phyloP scores from a whole-genome alignment of 2,113 vertebrate genomes.

The Callaeas wilsoni region DNA sequence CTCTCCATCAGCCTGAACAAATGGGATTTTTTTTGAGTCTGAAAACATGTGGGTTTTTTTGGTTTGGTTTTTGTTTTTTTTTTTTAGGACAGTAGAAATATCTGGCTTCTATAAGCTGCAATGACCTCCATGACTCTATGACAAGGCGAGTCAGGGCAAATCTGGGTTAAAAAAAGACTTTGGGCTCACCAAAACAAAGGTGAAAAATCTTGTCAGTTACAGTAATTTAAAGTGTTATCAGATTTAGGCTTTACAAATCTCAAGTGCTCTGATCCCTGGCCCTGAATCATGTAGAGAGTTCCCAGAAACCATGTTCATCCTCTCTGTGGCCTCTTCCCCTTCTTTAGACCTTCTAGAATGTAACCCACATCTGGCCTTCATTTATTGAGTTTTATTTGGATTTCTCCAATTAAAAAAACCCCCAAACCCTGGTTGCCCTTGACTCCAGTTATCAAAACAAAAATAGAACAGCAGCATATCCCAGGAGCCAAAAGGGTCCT shows the following conservation, averaged over 20 bases:
- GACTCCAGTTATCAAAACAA: constrained; percentile 46
- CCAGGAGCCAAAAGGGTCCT: not conserved
- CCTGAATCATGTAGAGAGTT: not conserved
- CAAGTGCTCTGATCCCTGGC: not conserved
- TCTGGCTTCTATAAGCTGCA: not conserved
- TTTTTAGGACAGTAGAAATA: not conserved
- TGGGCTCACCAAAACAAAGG: not conserved
- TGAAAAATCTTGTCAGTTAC: not conserved
- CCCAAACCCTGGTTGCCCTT: not conserved
- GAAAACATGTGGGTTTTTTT: too few relatives aligned
- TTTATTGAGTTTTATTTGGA: constrained; percentile 1
- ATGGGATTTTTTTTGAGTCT: not conserved
- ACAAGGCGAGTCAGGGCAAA: not conserved
- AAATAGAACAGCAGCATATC: constrained; percentile 6
- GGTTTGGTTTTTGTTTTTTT: not conserved
- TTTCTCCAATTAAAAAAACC: not conserved
- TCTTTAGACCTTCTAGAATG: not conserved
- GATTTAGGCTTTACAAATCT: not conserved
- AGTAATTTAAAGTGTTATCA: not conserved
- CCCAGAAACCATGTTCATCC: not conserved
- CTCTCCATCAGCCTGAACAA: constrained; percentile 12
- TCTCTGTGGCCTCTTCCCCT: not conserved
- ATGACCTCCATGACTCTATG: not conserved
- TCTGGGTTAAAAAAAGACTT: not conserved
- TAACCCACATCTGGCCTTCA: constrained; percentile 20